These are phyloP conservation scores for Dermatemys mawii DNA, from an alignment of 2,113 vertebrate genomes.

Conservation along the genomic window DNA sequence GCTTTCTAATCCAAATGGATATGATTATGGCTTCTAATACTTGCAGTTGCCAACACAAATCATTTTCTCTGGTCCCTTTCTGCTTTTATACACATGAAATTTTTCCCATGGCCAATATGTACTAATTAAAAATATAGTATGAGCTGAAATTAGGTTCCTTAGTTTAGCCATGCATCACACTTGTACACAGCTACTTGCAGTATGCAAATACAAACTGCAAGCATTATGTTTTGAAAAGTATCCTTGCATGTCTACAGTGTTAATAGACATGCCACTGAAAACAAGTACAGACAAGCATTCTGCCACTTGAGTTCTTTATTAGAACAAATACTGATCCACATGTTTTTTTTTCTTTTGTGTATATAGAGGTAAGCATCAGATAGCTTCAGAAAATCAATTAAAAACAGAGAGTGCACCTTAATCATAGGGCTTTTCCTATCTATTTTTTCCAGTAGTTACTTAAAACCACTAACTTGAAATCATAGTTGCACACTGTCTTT, in stretches of 20 bases:
- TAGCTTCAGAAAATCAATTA: conserved; percentile 81
- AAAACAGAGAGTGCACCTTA: conserved; percentile 75
- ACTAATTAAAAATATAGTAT: neutral
- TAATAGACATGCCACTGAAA: conserved; percentile 18
- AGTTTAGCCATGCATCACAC: neutral
- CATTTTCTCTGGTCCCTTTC: neutral
- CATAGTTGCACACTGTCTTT: conserved; percentile 83
- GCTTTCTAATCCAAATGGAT: neutral
- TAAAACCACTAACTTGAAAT: conserved; percentile 86
- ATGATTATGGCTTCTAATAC: neutral
- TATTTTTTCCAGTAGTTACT: conserved; percentile 80
- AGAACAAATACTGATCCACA: conserved; percentile 38
- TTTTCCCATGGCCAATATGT: conserved; percentile 1
- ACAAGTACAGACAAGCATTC: neutral
- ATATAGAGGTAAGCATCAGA: conserved; percentile 66
- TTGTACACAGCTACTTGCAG: neutral
- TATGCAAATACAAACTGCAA: neutral
- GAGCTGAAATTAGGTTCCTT: neutral
- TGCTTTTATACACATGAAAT: neutral
- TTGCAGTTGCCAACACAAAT: neutral
- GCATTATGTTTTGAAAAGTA: conserved; percentile 33
- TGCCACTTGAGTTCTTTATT: conserved; percentile 60
- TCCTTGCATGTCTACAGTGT: neutral
- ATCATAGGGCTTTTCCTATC: conserved; percentile 79
- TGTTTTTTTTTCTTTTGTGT: conserved; percentile 31